Evolutionary conservation across 2,797 vertebrate species (phyloP).

Genomic region (Anisognathus igniventris): DNA sequence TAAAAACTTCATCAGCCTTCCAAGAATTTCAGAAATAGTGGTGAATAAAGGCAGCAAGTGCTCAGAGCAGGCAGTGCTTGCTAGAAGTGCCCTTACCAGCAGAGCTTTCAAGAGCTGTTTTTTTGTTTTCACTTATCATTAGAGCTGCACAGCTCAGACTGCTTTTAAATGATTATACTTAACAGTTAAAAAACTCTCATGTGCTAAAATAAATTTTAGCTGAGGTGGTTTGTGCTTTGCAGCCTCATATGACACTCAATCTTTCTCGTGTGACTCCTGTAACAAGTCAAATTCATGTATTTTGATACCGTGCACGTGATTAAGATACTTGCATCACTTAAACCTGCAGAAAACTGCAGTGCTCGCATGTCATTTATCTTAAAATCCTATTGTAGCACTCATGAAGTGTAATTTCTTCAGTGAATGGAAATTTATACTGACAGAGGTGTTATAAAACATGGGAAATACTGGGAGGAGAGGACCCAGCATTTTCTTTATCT

Average conservation of each 20-base stretch:
- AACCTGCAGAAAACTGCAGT: neutral
- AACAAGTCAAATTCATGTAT: constrained; percentile 32
- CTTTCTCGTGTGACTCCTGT: neutral
- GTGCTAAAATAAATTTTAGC: neutral
- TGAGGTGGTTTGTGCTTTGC: neutral
- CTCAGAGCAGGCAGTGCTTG: neutral
- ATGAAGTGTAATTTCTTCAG: constrained; percentile 27
- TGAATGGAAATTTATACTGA: constrained; percentile 34
- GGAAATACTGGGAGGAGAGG: neutral
- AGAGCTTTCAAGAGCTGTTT: neutral
- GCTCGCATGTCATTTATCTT: constrained; percentile 37
- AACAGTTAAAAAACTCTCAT: neutral
- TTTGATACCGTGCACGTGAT: neutral
- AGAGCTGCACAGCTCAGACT: neutral
- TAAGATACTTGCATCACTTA: constrained; percentile 8
- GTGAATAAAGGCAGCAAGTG: neutral
- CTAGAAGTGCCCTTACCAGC: neutral
- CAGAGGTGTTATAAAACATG: constrained; percentile 41
- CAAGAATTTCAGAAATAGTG: neutral
- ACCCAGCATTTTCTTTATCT: neutral
- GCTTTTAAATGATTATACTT: neutral
- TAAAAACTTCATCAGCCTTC: constrained; percentile 2
- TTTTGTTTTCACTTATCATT: neutral
- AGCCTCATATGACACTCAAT: neutral
- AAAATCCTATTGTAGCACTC: constrained; percentile 31